phyloP scores from a whole-genome alignment of 2,113 vertebrate genomes.

The Neogobius melanostomus region DNA sequence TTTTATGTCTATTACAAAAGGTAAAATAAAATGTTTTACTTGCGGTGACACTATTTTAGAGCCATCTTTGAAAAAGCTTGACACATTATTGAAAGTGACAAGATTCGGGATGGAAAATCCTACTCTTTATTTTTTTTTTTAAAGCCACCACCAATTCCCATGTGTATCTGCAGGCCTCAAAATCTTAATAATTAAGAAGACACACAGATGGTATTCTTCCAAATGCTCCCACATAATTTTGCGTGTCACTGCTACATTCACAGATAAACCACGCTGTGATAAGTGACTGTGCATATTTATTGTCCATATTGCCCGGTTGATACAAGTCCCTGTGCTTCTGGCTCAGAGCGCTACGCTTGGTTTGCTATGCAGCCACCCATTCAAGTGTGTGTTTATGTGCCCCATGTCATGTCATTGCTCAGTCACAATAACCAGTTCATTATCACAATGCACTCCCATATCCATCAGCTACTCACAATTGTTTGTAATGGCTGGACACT shows the following conservation, averaged over 20 bases:
- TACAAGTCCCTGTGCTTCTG: constrained; percentile 43
- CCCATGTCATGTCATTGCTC: constrained; percentile 42
- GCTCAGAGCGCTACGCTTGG: constrained; percentile 57
- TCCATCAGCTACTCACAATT: constrained; percentile 26
- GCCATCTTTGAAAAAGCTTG: too few relatives aligned
- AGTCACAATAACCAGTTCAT: constrained; percentile 51
- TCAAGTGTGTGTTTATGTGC: constrained; percentile 57
- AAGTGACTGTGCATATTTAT: constrained; percentile 31
- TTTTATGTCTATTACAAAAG: too few relatives aligned
- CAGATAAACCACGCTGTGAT: constrained; percentile 14
- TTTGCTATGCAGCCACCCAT: constrained; percentile 53
- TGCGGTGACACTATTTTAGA: too few relatives aligned
- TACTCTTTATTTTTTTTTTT: too few relatives aligned
- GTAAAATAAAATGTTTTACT: too few relatives aligned
- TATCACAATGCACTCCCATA: constrained; percentile 42
- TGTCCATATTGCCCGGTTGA: constrained; percentile 33
- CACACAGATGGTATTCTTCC: not conserved
- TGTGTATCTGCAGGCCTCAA: too few relatives aligned
- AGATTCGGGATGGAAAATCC: too few relatives aligned
- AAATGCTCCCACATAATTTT: not conserved
- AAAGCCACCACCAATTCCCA: too few relatives aligned
- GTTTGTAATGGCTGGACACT: constrained; percentile 16
- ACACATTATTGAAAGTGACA: too few relatives aligned
- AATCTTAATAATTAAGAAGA: not conserved
- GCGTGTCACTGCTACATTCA: not conserved